Base-by-base conservation (phyloP, 2,797 vertebrate species). In the Meriones psammophilus region DNA sequence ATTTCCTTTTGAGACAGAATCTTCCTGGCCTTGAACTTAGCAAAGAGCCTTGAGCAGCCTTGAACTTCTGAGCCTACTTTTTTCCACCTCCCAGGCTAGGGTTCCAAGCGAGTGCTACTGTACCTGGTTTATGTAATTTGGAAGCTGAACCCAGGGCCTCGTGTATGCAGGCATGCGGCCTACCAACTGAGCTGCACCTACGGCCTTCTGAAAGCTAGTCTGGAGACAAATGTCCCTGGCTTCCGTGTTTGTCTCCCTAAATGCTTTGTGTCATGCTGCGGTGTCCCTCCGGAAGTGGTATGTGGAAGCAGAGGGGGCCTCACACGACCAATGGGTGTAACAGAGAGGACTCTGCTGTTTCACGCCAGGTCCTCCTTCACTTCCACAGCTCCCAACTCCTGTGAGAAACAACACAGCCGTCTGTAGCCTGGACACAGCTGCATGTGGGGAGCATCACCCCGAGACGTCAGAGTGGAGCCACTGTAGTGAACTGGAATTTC, bases 401-500 rank as follows among this genome's bases (percentile, higher is more conserved):
- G 39, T 4, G 22, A 26, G 36, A 39, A 39, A 94, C 85, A 46
- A 64, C 36, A 54, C 2, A 68, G 89, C 60, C 15, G 33, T 62
- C 46, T 50, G 17, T 10, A 81, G 81, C 58, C 50, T 26, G 81
- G 94, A 74, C 28, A 58, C 56, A 60, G 95, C 30, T 58, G 74
- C 26, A 13, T 12, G 26, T 14, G 13, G 42, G 68, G n/a, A 79
- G 42, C 83, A 18, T 13, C 18, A 0, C 50, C 10, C n/a, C 8
- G 36, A 71, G 80, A 39, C 36, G 33, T 68, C 36, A 62, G 3
- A 26, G 71, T 9, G 9, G 71, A 36, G 79, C 24, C 17, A 10
- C 28, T 56, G 54, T 74, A 17, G 89, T 18, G 74, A 92, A 66
- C 5, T 68, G 93, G 79, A 88, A 89, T 42, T 92, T 78, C 89